Evolutionary conservation across 2,888 invertebrate genomes (phyloP), one percentile per base, ranked within the genome.

Genomic region (Monoplex corrugatus): DNA sequence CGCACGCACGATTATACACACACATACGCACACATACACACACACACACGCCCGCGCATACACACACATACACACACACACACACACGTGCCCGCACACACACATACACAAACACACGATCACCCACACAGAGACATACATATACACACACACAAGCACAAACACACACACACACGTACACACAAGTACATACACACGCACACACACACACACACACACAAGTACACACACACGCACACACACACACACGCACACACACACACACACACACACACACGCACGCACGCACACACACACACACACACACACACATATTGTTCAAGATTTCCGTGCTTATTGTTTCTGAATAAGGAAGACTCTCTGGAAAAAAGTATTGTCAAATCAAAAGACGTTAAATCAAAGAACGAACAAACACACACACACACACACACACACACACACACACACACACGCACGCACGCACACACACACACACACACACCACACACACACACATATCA

Each of bases 21-120:
- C 75, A 75, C 35, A 75, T 8, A 75, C 35, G 10, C 35, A 38
- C 72, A 75, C 75, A 75, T 38, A 38, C 75, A 75, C 75, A 75
- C 75, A 75, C 75, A 38, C 75, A 75, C 75, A 75, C 75, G 38
- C 75, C 35, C 75, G 38, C 38, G 38, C 38, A 75, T 23, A 75
- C 38, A 75, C 38, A 75, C 38, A 75, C 38, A 75, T 23, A 38
- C 38, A 75, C 32, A 75, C 32, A 5, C 16, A n/a, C 16, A 75
- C 19, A 10, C 75, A 68, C 28, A 68, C n/a, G n/a, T n/a, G 8
- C n/a, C 19, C 19, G n/a, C 19, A 23, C 8, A n/a, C 28, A 8
- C 32, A 16, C 50, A 16, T 16, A 50, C 50, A 50, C 50, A 50
- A 8, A 50, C 50, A 50, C 50, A 16, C 50, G n/a, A n/a, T n/a